Evolutionary conservation across 2,888 invertebrate genomes (phyloP).

Genomic region (Folsomia manolachei): DNA sequence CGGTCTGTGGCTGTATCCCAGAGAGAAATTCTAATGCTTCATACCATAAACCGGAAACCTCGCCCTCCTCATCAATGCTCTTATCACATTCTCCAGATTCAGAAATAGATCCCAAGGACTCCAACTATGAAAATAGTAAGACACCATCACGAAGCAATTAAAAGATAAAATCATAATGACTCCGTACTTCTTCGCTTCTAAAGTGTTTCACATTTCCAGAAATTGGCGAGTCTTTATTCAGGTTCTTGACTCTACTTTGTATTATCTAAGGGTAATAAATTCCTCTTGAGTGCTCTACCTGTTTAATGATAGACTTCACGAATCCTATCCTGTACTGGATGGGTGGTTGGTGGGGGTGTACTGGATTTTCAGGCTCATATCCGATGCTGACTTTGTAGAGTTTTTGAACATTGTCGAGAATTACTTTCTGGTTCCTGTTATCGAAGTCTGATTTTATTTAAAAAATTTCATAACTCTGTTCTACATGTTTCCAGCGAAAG

Average conservation of each 20-base stretch:
- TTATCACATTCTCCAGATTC: background rate
- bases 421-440: too few species aligned
- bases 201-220: background rate
- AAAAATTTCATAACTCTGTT: too few species aligned
- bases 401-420: background rate
- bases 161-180: background rate
- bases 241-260: too few species aligned
- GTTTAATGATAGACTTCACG: constrained; percentile 40
- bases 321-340: constrained; percentile 39
- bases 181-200: background rate
- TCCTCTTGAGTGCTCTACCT: constrained; percentile 28
- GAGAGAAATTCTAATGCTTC: constrained; percentile 29
- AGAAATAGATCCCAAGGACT: background rate
- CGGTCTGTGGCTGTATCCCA: constrained; percentile 24
- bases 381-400: constrained; percentile 22
- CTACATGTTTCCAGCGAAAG: too few species aligned
- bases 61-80: constrained; percentile 5
- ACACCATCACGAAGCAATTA: background rate
- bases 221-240: background rate
- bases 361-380: background rate
- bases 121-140: background rate
- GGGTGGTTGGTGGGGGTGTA: constrained; percentile 31
- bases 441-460: too few species aligned
- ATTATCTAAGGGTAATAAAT: too few species aligned
- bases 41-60: constrained; percentile 28